Evolutionary conservation across 2,797 vertebrate genomes (phyloP).

Genomic region (Squalus acanthias): DNA sequence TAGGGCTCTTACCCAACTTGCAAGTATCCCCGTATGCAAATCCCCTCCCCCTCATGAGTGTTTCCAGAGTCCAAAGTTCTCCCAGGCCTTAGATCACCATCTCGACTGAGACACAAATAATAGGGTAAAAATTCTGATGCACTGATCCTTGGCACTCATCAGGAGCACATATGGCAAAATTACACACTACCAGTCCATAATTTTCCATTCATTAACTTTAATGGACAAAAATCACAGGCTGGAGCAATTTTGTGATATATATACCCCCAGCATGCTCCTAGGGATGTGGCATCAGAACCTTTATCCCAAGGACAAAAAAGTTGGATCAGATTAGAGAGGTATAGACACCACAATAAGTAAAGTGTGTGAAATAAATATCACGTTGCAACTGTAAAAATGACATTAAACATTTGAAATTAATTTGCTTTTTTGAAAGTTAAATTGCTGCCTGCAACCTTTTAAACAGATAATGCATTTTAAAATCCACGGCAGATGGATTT

Average conservation of each 20-base stretch:
- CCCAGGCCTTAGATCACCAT: neutral
- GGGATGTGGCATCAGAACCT: neutral
- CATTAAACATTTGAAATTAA: slow-evolving; percentile 31
- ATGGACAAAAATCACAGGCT: neutral
- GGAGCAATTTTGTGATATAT: neutral
- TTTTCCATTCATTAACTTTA: slow-evolving; percentile 13
- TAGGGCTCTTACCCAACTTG: neutral
- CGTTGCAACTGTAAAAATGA: neutral
- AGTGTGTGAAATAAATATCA: slow-evolving; percentile 13
- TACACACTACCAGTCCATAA: neutral
- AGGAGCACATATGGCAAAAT: neutral
- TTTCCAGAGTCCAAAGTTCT: neutral
- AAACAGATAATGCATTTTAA: slow-evolving; percentile 25
- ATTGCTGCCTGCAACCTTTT: slow-evolving; percentile 23
- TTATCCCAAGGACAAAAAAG: slow-evolving; percentile 24
- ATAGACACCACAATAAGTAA: slow-evolving; percentile 10
- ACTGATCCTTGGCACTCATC: neutral
- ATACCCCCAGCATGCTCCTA: neutral
- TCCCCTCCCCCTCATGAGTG: neutral
- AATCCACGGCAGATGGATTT: slow-evolving; percentile 12
- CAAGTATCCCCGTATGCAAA: neutral
- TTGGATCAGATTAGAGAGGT: neutral
- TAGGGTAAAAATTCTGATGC: neutral
- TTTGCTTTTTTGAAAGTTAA: slow-evolving; percentile 18
- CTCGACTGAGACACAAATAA: neutral